Conservation (phyloP, 2,888 invertebrate species). For the Lasioglossum figueresi region DNA sequence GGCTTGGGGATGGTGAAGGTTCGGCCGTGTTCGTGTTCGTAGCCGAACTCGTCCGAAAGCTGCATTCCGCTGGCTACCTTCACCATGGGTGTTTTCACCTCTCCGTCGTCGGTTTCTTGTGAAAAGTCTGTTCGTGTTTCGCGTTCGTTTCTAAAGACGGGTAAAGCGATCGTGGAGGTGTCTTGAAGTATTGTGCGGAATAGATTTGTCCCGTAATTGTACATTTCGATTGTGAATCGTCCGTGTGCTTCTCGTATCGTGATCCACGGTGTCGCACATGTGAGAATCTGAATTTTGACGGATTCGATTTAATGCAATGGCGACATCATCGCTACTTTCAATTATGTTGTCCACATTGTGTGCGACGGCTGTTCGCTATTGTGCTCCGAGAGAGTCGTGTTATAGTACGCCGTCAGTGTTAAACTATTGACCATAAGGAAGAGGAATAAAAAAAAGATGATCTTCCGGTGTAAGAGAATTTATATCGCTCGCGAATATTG, state of each 20-base stretch:
- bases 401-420: constrained; percentile 38
- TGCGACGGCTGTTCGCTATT: constrained; percentile 12
- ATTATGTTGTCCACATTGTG: constrained; percentile 45
- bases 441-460: constrained; percentile 38
- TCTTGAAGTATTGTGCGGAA: constrained; percentile 16
- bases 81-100: constrained; percentile 76
- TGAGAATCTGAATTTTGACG: constrained; percentile 72
- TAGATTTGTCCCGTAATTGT: constrained; percentile 30
- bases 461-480: constrained; percentile 44
- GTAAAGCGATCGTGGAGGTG: constrained; percentile 31
- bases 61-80: constrained; percentile 70
- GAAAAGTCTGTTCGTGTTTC: constrained; percentile 52
- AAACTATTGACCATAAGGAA: constrained; percentile 30
- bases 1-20: constrained; percentile 54
- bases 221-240: constrained; percentile 30
- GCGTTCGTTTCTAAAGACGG: constrained; percentile 33
- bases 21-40: constrained; percentile 57
- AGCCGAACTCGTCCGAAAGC: constrained; percentile 61
- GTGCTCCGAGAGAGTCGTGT: constrained; percentile 19
- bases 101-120: constrained; percentile 60
- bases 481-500: constrained; percentile 29
- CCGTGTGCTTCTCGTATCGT: constrained; percentile 40
- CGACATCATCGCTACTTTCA: constrained; percentile 64
- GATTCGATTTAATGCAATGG: constrained; percentile 72
- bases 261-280: constrained; percentile 58